Evolutionary conservation across 1,140 invertebrate genomes (phyloP), one percentile per base, ranked within the genome.

Genomic region (Lepidurus couesii): DNA sequence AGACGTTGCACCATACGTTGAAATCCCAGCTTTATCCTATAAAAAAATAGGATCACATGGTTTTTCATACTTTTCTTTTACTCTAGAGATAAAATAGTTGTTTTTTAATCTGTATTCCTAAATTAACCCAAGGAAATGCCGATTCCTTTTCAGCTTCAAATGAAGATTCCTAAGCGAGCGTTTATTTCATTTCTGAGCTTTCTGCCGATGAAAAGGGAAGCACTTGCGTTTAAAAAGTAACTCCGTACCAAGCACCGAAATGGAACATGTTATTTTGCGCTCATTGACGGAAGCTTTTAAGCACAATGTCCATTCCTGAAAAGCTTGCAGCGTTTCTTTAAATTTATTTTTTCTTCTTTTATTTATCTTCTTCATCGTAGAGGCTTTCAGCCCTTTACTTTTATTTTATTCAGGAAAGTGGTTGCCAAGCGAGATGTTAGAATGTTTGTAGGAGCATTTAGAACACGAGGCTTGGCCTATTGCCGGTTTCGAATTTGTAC

Each of bases 231-330:
- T 65, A 21, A 65, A 65, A 13, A 21, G 53, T 65, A 21, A 65
- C 21, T 65, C 21, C 53, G 16, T 65, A 65, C 53, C 53, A 13
- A 21, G 21, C 16, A 13, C 9, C 53, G 53, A 65, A 65, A 16
- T 65, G 13, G 53, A 65, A 65, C 53, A 13, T 65, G 47, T 65
- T 65, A 65, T 65, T 65, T 65, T 21, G 53, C 53, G 13, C 21
- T n/a, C 53, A 65, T 65, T 65, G 53, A 65, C 53, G 53, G 53
- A 65, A 65, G 53, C 53, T 65, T 65, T 65, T 65, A 65, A 65
- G 53, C 53, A 7, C 21, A 65, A 21, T 65, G 53, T 65, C 53
- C 53, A 65, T 65, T 65, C 7, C 9, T 7, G 8, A 65, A 7
- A 13, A 65, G 21, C 16, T 65, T 65, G 21, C 16, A 65, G n/a